Conservation (phyloP, 1,140 invertebrate genomes). For the Aphelenchoides fujianensis region DNA sequence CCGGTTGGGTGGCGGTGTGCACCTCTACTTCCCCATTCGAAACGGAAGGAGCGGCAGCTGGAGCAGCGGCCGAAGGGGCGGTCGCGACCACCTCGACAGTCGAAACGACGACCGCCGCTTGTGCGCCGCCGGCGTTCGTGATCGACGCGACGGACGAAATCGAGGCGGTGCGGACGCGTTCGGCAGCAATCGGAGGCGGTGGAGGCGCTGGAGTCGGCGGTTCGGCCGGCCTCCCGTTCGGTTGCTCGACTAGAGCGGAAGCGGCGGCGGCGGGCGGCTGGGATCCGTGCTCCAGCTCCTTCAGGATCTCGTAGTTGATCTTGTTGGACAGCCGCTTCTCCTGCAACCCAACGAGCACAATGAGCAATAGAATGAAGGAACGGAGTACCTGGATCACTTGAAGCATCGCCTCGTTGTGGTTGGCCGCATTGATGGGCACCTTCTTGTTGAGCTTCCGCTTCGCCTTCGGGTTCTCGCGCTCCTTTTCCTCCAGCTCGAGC, state of each 20-base stretch:
- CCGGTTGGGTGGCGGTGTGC: too few species aligned
- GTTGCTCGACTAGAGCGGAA: background rate
- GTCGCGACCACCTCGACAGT: too few species aligned
- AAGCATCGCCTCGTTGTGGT: constrained; percentile 54
- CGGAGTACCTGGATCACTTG: constrained; percentile 60
- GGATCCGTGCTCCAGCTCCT: constrained; percentile 61
- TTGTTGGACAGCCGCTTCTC: constrained; percentile 86
- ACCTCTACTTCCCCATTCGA: constrained; percentile 89
- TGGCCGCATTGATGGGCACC: constrained; percentile 39
- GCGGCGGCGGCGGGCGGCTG: background rate
- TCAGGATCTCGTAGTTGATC: constrained; percentile 94
- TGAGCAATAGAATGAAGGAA: constrained; percentile 30
- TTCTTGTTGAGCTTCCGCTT: constrained; percentile 38
- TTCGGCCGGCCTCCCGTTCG: background rate
- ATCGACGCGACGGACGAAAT: background rate
- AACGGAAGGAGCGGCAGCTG: constrained; percentile 89
- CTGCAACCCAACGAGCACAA: constrained; percentile 31
- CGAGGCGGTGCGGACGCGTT: constrained; percentile 4
- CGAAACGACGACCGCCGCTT: too few species aligned
- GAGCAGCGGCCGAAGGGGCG: constrained; percentile 88
- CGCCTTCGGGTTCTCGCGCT: constrained; percentile 30
- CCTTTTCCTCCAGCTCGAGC: constrained; percentile 45
- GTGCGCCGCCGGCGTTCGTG: background rate
- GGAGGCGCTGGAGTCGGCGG: too few species aligned
- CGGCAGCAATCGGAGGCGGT: background rate